Percentiles rank a stretch among this genome's conserved stretches.
Conservation (phyloP, 2,797 vertebrate genomes). For the Fistularia tabacaria region DNA sequence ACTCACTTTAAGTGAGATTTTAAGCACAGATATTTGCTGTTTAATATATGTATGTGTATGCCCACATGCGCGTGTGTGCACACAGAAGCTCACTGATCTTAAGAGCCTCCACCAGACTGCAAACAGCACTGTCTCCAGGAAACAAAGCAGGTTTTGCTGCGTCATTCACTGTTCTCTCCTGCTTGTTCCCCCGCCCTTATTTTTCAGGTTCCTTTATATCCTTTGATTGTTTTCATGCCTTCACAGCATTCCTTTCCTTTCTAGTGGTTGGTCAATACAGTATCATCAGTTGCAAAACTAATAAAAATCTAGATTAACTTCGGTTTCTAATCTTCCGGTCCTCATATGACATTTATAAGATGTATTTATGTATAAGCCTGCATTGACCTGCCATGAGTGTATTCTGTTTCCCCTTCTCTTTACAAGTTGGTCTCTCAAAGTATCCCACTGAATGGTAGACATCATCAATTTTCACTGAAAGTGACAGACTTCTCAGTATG, state of each 20-base stretch:
- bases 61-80: background rate
- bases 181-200: background rate
- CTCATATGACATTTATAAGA: no score
- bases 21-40: background rate
- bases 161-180: constrained; percentile 27
- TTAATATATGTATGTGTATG: no score
- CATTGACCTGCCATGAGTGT: no score
- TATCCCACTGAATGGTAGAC: constrained; percentile 40
- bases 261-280: background rate
- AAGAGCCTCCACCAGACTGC: constrained; percentile 22
- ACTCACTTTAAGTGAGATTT: background rate
- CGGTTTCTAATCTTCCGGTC: no score
- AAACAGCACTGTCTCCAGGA: constrained; percentile 67
- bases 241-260: background rate
- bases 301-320: no score
- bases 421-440: background rate
- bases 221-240: background rate
- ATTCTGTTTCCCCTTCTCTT: no score
- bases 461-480: constrained; percentile 35
- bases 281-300: background rate
- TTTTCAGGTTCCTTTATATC: background rate
- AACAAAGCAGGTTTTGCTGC: constrained; percentile 42
- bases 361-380: no score
- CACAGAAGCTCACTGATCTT: constrained; percentile 12
- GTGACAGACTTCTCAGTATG: background rate